Evolutionary conservation across 2,888 invertebrate species (phyloP).

Genomic region (Chirona hameri): DNA sequence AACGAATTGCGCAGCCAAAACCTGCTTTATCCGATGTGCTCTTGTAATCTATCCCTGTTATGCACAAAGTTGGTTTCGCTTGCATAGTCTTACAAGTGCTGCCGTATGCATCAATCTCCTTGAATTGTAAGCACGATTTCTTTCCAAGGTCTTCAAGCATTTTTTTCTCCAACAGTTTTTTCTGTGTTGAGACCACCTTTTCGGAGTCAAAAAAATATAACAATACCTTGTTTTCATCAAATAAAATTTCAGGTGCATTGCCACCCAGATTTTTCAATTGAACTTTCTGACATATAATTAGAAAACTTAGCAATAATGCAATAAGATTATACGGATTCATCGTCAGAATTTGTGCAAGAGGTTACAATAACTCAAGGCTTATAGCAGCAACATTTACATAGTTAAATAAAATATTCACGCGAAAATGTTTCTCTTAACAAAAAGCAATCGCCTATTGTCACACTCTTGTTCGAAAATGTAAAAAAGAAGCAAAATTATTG

Average conservation of each 20-base stretch:
- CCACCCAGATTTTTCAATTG: no score
- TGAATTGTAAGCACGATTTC: conserved; percentile 7
- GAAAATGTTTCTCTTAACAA: no score
- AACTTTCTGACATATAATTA: no score
- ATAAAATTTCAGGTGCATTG: background rate
- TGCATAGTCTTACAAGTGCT: background rate
- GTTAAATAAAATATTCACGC: no score
- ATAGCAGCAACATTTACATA: no score
- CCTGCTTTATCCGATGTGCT: background rate
- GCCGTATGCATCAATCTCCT: background rate
- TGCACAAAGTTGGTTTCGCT: background rate
- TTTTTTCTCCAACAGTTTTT: background rate
- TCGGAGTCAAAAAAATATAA: background rate
- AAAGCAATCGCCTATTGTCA: no score
- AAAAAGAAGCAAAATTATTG: no score
- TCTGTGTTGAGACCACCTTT: background rate
- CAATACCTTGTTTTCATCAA: background rate
- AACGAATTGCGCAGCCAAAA: background rate
- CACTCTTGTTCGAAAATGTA: no score
- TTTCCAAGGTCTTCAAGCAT: background rate
- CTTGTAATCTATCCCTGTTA: background rate
- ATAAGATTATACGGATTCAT: no score
- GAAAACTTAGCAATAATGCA: no score
- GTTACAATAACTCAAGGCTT: no score
- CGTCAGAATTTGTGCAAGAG: no score